Conservation (phyloP, 2,113 vertebrate genomes). For the Sprattus sprattus region DNA sequence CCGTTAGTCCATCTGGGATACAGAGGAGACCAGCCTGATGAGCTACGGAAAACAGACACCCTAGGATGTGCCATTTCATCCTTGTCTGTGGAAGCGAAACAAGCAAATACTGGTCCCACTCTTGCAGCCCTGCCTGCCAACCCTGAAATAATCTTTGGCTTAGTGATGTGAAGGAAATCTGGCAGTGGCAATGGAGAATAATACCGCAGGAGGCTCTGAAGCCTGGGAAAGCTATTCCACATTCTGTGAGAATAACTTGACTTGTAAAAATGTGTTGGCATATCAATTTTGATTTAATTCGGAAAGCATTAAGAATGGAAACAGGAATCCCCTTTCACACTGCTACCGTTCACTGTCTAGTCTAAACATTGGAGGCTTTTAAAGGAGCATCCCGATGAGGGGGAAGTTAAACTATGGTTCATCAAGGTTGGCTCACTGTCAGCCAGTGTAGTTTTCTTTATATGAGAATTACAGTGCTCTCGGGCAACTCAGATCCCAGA, state of each 20-base stretch:
- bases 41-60: not conserved
- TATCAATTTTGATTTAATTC: not conserved
- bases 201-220: not conserved
- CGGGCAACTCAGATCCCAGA: not conserved
- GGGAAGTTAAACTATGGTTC: not conserved
- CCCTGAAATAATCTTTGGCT: constrained; percentile 6
- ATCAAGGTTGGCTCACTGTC: not conserved
- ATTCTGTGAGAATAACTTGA: not conserved
- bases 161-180: not conserved
- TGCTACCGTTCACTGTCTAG: not conserved
- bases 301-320: not conserved
- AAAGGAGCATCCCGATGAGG: not conserved
- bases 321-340: not conserved
- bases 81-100: not conserved
- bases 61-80: not conserved
- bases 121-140: not conserved
- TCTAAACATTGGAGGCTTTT: not conserved
- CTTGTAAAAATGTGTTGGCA: not conserved
- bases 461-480: not conserved
- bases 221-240: not conserved
- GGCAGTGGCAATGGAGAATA: not conserved
- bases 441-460: not conserved
- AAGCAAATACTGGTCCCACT: not conserved
- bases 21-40: not conserved
- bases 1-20: not conserved